A percentile compares a stretch with the other conserved stretches of the same genome.
These are phyloP conservation scores for Takifugu flavidus DNA, from an alignment of 2,113 vertebrate genomes.

Conservation along the genomic window DNA sequence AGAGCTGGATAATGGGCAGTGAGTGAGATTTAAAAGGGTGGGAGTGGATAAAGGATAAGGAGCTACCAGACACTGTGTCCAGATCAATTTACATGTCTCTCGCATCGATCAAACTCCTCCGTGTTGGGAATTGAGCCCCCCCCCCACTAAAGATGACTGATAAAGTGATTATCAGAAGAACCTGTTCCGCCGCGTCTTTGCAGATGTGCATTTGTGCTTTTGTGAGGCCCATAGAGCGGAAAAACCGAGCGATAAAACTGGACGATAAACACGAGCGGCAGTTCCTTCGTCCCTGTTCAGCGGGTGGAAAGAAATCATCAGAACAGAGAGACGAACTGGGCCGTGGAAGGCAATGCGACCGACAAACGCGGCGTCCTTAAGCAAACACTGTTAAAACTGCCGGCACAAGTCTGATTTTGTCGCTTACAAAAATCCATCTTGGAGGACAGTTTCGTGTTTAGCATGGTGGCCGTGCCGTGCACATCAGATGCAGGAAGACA, in stretches of 20 bases:
- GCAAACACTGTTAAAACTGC: slow-evolving; percentile 36
- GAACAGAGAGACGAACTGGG: slow-evolving; percentile 11
- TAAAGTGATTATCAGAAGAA: slow-evolving; percentile 66
- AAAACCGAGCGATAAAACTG: slow-evolving; percentile 28
- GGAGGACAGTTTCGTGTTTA: neutral
- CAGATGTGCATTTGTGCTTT: neutral
- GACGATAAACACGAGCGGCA: slow-evolving; percentile 16
- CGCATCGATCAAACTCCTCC: slow-evolving; percentile 67
- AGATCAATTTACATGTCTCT: slow-evolving; percentile 72
- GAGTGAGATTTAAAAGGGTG: slow-evolving; percentile 32
- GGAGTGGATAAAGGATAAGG: slow-evolving; percentile 50
- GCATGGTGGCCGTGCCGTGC: too few species aligned
- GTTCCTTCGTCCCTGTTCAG: slow-evolving; percentile 12
- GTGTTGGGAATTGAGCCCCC: slow-evolving; percentile 50
- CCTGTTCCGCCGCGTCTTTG: slow-evolving; percentile 24
- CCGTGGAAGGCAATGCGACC: slow-evolving; percentile 30
- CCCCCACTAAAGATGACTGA: slow-evolving; percentile 62
- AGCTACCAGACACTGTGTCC: slow-evolving; percentile 55
- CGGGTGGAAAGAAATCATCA: slow-evolving; percentile 23
- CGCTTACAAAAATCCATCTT: neutral
- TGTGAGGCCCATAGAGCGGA: slow-evolving; percentile 26
- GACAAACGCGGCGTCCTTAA: neutral
- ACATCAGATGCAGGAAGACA: too few species aligned
- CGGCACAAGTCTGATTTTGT: slow-evolving; percentile 2
- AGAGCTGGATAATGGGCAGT: slow-evolving; percentile 40